These are phyloP conservation scores for Chloropsis hardwickii DNA, from an alignment of 2,113 vertebrate genomes.

Conservation along the genomic window DNA sequence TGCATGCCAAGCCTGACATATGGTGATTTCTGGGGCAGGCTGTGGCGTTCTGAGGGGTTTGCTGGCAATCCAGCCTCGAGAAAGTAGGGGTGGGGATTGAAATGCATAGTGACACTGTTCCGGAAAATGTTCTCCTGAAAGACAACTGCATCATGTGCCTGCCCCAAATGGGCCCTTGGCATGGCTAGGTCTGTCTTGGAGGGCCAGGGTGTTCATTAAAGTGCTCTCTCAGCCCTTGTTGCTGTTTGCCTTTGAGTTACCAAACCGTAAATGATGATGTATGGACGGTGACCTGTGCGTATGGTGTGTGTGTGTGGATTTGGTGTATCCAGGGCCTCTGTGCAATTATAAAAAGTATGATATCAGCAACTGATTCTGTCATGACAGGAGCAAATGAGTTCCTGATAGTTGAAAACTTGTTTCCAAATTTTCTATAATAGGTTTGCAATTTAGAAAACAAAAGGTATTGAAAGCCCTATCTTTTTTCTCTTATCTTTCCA, in stretches of 20 bases:
- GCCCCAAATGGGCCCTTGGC: background rate
- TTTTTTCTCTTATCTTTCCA: background rate
- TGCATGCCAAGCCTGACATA: background rate
- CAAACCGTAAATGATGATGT: background rate
- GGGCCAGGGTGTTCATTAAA: background rate
- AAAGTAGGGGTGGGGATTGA: background rate
- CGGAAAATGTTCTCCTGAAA: background rate
- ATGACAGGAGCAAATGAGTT: background rate
- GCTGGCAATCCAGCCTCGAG: background rate
- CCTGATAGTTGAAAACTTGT: background rate
- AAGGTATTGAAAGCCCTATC: background rate
- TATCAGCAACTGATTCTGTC: background rate
- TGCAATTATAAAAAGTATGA: background rate
- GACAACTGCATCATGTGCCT: background rate
- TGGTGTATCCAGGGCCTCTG: background rate
- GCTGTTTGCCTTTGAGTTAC: background rate
- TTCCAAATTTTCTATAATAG: background rate
- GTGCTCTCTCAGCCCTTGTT: background rate
- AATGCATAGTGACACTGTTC: background rate
- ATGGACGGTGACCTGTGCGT: rapidly evolving
- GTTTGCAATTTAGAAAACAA: constrained; percentile 2
- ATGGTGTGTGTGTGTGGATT: background rate
- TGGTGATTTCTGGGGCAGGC: background rate
- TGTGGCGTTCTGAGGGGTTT: background rate
- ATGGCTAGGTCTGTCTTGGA: background rate